These are phyloP conservation scores for Sinopyrophorus schimmeli DNA, from an alignment of 2,888 invertebrate species.

Conservation along the genomic window DNA sequence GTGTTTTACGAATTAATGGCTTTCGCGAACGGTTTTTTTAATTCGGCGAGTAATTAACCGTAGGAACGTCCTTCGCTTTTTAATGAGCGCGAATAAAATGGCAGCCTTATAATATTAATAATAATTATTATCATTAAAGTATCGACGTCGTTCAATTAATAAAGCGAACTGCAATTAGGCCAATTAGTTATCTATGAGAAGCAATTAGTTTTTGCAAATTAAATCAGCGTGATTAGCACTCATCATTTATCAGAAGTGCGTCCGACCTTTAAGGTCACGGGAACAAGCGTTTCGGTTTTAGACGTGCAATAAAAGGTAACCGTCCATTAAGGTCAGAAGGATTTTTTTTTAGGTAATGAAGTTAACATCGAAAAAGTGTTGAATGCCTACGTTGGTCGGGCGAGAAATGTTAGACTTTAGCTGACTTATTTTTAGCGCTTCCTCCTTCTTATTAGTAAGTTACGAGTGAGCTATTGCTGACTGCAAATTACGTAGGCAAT, in stretches of 20 bases:
- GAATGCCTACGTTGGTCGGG: slow-evolving; percentile 10
- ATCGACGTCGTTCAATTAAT: no score
- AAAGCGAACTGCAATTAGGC: slow-evolving; percentile 9
- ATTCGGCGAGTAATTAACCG: no score
- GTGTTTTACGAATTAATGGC: no score
- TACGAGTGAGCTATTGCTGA: slow-evolving; percentile 15
- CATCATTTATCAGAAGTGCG: slow-evolving; percentile 34
- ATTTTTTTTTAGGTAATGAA: slow-evolving; percentile 12
- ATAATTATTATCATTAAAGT: no score
- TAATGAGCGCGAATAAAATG: no score
- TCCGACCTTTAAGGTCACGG: slow-evolving; percentile 36
- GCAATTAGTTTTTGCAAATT: slow-evolving; percentile 25
- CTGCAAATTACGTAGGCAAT: slow-evolving; percentile 5
- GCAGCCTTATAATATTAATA: no score
- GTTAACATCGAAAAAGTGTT: slow-evolving; percentile 12
- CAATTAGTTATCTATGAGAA: slow-evolving; percentile 16
- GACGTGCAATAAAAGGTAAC: slow-evolving; percentile 30
- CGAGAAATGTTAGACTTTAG: slow-evolving; percentile 16
- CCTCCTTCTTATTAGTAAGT: slow-evolving; percentile 11
- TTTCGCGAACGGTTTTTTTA: no score
- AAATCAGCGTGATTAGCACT: slow-evolving; percentile 37
- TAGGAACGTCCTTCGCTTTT: no score
- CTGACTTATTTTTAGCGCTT: slow-evolving; percentile 19
- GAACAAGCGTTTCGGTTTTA: slow-evolving; percentile 32
- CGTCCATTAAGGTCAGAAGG: slow-evolving; percentile 35